phyloP scores from a whole-genome alignment of 2,113 vertebrate genomes.

The Pogona vitticeps region DNA sequence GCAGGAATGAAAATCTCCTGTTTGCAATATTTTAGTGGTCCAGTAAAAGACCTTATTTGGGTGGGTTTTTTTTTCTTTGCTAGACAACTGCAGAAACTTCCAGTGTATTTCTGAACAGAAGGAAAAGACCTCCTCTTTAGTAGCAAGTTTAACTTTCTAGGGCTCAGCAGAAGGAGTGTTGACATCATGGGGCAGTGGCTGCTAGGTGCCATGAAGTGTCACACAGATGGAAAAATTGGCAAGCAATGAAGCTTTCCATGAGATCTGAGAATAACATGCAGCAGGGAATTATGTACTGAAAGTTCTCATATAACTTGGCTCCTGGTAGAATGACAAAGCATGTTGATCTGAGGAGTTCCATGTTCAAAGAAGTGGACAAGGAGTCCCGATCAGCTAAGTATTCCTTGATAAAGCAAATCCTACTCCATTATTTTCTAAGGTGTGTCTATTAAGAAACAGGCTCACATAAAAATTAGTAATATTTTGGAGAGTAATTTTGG shows the following conservation, averaged over 20 bases:
- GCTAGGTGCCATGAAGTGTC: neutral
- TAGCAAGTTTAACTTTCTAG: neutral
- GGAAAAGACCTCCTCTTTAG: neutral
- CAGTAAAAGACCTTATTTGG: too few relatives aligned
- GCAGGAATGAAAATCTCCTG: too few relatives aligned
- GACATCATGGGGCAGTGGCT: accelerated
- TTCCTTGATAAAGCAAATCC: neutral
- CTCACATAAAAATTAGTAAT: neutral
- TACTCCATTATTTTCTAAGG: neutral
- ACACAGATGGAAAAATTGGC: neutral
- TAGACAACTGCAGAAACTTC: constrained; percentile 1
- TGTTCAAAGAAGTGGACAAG: neutral
- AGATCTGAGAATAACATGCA: neutral
- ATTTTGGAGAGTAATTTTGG: too few relatives aligned
- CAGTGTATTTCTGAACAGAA: neutral
- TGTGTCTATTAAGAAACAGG: too few relatives aligned
- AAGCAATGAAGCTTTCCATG: neutral
- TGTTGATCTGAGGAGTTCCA: neutral
- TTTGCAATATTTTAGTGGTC: too few relatives aligned
- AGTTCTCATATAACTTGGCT: neutral
- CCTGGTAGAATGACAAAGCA: neutral
- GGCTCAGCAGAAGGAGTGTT: neutral
- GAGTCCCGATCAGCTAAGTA: neutral
- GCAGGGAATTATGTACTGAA: neutral
- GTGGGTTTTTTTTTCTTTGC: too few relatives aligned